phyloP scores from a whole-genome alignment of 2,113 vertebrate species.

The Odocoileus virginianus region DNA sequence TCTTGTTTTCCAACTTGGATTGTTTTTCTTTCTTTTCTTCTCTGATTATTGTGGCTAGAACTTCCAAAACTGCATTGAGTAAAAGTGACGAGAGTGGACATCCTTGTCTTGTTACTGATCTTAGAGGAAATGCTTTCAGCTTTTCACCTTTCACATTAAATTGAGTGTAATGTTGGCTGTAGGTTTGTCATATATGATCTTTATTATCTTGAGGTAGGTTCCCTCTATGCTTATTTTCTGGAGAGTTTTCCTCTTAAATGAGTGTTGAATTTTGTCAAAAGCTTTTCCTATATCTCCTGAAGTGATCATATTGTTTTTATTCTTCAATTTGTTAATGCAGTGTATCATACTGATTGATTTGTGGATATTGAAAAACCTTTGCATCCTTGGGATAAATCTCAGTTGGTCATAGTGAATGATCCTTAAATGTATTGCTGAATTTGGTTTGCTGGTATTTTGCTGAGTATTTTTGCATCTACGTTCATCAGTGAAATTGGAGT shows the following conservation, averaged over 20 bases:
- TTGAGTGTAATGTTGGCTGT: background rate
- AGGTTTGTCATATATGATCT: background rate
- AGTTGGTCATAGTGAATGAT: background rate
- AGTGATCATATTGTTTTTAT: background rate
- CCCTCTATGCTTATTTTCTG: background rate
- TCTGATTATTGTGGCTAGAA: background rate
- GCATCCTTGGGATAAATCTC: background rate
- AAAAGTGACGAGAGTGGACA: background rate
- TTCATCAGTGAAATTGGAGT: background rate
- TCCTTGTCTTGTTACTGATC: background rate
- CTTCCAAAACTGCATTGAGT: background rate
- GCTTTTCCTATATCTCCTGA: background rate
- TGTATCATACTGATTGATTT: background rate
- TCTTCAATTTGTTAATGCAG: background rate
- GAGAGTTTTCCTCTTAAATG: background rate
- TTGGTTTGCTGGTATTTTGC: background rate
- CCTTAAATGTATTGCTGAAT: background rate
- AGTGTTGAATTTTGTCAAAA: background rate
- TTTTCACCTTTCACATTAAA: background rate
- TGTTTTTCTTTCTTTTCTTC: background rate
- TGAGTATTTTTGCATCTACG: accelerated
- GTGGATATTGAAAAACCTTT: background rate
- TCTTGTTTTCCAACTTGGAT: background rate
- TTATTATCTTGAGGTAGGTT: background rate
- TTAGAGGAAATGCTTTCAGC: background rate